phyloP scores from a whole-genome alignment of 53 echinoderm and acorn worm genomes.

The Arbacia lixula region DNA sequence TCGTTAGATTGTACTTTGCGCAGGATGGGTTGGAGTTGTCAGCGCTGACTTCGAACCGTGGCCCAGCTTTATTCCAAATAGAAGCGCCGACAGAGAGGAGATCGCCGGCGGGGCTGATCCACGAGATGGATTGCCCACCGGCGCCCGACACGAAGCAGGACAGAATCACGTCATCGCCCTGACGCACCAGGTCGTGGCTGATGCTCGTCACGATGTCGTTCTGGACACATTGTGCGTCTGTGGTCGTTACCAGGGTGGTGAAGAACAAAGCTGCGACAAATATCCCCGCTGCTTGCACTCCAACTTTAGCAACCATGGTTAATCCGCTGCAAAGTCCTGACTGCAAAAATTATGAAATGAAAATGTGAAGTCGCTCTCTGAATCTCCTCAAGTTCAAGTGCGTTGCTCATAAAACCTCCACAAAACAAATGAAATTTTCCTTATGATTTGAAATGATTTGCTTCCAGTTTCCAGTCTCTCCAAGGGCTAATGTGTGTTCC shows the following conservation, averaged over 20 bases:
- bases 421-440: no score
- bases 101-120: background rate
- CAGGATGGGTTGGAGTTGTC: slow-evolving; percentile 19
- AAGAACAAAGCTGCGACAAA: slow-evolving; percentile 6
- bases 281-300: background rate
- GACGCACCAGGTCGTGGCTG: background rate
- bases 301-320: slow-evolving; percentile 21
- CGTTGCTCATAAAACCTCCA: no score
- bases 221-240: slow-evolving; percentile 25
- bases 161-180: slow-evolving; percentile 8
- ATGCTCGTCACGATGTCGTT: slow-evolving; percentile 33
- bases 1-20: slow-evolving; percentile 35
- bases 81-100: slow-evolving; percentile 2
- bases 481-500: no score
- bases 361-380: no score
- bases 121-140: background rate
- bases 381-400: no score
- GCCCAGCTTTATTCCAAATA: background rate
- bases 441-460: no score
- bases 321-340: background rate
- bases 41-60: background rate
- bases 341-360: background rate
- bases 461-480: no score
- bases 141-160: slow-evolving; percentile 33
- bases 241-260: background rate